Percentiles rank a stretch among this genome's conserved stretches.
These are phyloP conservation scores for Oxytorus armatus DNA, from an alignment of 2,888 invertebrate genomes.

Conservation along the genomic window DNA sequence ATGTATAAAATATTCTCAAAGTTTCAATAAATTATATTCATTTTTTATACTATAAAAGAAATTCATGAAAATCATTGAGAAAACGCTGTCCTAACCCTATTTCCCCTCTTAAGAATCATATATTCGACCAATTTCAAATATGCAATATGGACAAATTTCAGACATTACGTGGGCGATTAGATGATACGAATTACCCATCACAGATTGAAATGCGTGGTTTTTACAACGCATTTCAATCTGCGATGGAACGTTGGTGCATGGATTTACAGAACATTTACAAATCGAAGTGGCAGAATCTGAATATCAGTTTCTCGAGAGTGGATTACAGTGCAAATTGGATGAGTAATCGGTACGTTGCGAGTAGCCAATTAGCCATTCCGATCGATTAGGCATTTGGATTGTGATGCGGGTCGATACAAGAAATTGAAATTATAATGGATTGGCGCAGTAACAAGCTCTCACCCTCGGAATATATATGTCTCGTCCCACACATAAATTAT, in stretches of 20 bases:
- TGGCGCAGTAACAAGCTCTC: background rate
- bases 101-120: too few relatives aligned
- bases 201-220: background rate
- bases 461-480: slow-evolving; percentile 4
- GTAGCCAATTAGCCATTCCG: slow-evolving; percentile 34
- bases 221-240: too few relatives aligned
- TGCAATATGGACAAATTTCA: too few relatives aligned
- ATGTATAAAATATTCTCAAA: too few relatives aligned
- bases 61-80: too few relatives aligned
- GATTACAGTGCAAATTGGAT: slow-evolving; percentile 25
- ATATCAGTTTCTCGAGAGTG: background rate
- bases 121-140: too few relatives aligned
- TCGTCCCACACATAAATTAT: background rate
- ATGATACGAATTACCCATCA: background rate
- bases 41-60: too few relatives aligned
- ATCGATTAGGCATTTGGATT: slow-evolving; percentile 40
- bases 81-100: too few relatives aligned
- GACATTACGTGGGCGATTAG: too few relatives aligned
- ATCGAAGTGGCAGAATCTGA: background rate
- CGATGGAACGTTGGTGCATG: background rate
- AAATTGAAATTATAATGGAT: slow-evolving; percentile 7
- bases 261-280: background rate
- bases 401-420: slow-evolving; percentile 14
- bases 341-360: slow-evolving; percentile 5
- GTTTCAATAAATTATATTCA: too few relatives aligned